phyloP scores from a whole-genome alignment of 2,797 vertebrate species.

The Tapera naevia region DNA sequence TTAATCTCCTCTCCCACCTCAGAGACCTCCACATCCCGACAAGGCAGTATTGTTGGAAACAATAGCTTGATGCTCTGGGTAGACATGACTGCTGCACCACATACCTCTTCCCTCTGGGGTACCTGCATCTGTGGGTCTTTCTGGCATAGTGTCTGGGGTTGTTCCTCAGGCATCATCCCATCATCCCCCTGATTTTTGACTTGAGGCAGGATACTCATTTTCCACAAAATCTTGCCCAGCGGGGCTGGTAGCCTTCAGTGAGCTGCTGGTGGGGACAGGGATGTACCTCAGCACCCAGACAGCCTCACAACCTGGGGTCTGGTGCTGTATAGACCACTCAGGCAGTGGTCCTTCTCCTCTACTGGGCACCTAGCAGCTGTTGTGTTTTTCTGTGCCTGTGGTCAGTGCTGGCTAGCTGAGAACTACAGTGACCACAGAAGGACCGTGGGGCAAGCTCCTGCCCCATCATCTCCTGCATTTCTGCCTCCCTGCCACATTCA shows the following conservation, averaged over 20 bases:
- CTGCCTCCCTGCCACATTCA: neutral
- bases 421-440: rapidly evolving
- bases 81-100: neutral
- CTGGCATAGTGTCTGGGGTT: neutral
- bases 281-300: no score
- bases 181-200: neutral
- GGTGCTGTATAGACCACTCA: neutral
- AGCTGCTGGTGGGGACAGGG: neutral
- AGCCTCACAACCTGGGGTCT: rapidly evolving
- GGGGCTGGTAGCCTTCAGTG: neutral
- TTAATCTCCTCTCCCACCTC: neutral
- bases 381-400: neutral
- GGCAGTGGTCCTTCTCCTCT: neutral
- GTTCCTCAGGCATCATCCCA: neutral
- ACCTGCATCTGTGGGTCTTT: neutral
- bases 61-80: neutral
- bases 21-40: neutral
- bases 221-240: neutral
- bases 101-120: neutral
- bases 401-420: neutral
- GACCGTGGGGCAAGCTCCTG: neutral
- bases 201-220: rapidly evolving
- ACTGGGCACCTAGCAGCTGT: neutral
- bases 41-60: neutral
- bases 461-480: neutral